Base-by-base conservation (phyloP, 2,797 vertebrate genomes). In the Hafferia zeledoni region DNA sequence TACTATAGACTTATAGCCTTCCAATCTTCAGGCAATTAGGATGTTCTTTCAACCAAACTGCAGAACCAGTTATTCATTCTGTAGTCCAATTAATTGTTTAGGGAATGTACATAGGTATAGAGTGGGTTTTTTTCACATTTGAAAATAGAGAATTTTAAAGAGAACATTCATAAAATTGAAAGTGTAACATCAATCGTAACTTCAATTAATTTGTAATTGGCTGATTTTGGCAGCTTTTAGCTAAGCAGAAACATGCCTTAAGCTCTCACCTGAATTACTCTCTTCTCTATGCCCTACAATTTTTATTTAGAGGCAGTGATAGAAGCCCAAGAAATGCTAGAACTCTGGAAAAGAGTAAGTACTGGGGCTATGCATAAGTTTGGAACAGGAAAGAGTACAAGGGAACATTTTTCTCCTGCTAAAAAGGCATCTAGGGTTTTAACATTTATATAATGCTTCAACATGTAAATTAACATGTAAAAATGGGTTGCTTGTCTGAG, bases 361-460 rank as follows among this genome's bases (percentile, higher is more conserved):
- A 24, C 46, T 83, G 15, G 16, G 24, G 5, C 41, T 80, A 25
- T 43, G 11, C n/a, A 30, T 41, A 76, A 20, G 5, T 68, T 80
- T 60, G 52, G 33, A 93, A 50, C n/a, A 78, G n/a, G 15, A 61
- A 7, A 46, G 27, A 77, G 44, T 68, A 52, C 11, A 88, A 64
- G 47, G 5, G 61, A 81, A 24, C 5, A 82, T 90, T 94, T 93
- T 86, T 85, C 47, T 83, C 25, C 47, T 69, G 12, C 35, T 86
- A 43, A 50, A 90, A 77, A 81, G 14, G 16, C 44, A 59, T 64
- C 55, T 35, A 31, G 4, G 9, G 2, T 61, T 83, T 91, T 83
- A 90, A 78, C 35, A 81, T 91, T 88, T 91, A 47, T 93, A 77
- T 94, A 94, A 72, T 59, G 10, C 43, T 69, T 93, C 59, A 76